Evolutionary conservation across 1,140 invertebrate genomes (phyloP).

Genomic region (Papilio polytes): DNA sequence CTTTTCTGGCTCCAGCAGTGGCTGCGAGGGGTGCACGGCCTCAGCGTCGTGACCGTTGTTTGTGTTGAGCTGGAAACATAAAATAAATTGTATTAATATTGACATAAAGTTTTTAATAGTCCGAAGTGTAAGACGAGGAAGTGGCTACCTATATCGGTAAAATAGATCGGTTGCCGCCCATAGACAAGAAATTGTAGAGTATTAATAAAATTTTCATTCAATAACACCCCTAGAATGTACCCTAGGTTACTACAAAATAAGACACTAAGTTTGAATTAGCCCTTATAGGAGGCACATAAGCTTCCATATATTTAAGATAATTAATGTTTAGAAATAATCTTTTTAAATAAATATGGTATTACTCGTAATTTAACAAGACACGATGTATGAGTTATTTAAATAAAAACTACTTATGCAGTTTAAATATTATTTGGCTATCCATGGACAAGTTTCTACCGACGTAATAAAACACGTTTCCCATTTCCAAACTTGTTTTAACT

Average conservation of each 20-base stretch:
- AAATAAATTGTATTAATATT: conserved; percentile 29
- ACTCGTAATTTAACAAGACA: background rate
- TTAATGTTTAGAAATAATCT: too few relatives aligned
- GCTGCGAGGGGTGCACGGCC: conserved; percentile 50
- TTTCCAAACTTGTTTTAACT: background rate
- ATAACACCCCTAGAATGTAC: too few relatives aligned
- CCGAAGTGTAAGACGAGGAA: background rate
- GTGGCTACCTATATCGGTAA: background rate
- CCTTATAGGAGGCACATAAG: background rate
- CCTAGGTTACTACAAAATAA: too few relatives aligned
- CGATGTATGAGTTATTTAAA: background rate
- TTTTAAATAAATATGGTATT: background rate
- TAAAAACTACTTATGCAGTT: background rate
- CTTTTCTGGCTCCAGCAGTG: conserved; percentile 64
- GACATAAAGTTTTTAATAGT: background rate
- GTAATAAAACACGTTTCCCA: background rate
- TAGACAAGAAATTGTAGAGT: too few relatives aligned
- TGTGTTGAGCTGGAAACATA: conserved; percentile 40
- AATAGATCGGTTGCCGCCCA: background rate
- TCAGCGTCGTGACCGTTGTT: conserved; percentile 43
- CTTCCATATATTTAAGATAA: background rate
- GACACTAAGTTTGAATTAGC: too few relatives aligned
- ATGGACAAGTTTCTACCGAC: background rate
- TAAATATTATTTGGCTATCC: background rate
- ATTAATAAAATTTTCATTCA: too few relatives aligned